Conservation (phyloP, 2,888 invertebrate genomes). For the Malthinus flaveolus region DNA sequence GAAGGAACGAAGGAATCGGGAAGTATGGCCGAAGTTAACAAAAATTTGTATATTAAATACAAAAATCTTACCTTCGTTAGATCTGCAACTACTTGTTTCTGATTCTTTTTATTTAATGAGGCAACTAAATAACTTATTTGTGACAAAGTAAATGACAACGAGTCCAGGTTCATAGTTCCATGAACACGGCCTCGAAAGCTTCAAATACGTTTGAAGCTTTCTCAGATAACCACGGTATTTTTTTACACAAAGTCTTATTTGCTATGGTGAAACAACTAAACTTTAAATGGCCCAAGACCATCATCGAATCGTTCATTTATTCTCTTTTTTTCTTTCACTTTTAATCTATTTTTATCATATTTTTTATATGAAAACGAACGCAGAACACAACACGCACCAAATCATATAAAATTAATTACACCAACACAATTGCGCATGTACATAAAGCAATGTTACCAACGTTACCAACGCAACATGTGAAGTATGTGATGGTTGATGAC, state of each 20-base stretch:
- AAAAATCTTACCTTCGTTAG: constrained; percentile 78
- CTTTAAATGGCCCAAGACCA: constrained; percentile 56
- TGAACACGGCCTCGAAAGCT: constrained; percentile 85
- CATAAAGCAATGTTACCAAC: not conserved
- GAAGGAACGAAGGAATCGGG: constrained; percentile 29
- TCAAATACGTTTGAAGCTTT: constrained; percentile 93
- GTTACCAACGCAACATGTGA: not conserved
- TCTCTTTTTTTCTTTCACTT: constrained; percentile 9
- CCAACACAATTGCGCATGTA: not conserved
- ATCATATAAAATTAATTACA: not conserved
- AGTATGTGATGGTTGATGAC: not conserved
- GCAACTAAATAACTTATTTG: constrained; percentile 97
- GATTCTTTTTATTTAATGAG: constrained; percentile 95
- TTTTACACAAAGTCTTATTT: constrained; percentile 54
- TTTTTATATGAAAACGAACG: constrained; percentile 16
- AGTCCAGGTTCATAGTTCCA: constrained; percentile 99
- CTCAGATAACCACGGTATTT: constrained; percentile 76
- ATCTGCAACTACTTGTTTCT: constrained; percentile 86
- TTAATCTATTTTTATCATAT: constrained; percentile 23
- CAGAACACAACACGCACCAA: constrained; percentile 14
- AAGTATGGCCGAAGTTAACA: constrained; percentile 23
- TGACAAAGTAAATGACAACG: constrained; percentile 97
- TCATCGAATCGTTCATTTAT: constrained; percentile 51
- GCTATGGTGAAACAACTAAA: constrained; percentile 53
- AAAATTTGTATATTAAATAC: constrained; percentile 6